Evolutionary conservation across 2,888 invertebrate genomes (phyloP).

Genomic region (Acronicta alni): DNA sequence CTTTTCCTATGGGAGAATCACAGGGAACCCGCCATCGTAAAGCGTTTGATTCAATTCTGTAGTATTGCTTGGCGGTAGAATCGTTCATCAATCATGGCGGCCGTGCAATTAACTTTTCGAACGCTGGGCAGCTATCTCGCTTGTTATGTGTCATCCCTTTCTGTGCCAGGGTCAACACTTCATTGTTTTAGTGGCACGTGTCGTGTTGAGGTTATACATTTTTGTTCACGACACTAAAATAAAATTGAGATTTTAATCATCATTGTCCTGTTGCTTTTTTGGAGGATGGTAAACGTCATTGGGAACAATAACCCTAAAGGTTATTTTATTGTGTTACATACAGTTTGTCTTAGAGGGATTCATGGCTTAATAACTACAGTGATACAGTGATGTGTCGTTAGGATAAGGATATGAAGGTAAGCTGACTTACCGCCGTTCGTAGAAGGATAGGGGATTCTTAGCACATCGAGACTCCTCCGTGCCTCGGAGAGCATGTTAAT

Average conservation of each 20-base stretch:
- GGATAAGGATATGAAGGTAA: no score
- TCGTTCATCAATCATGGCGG: slow-evolving; percentile 35
- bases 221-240: slow-evolving; percentile 22
- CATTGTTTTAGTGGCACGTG: slow-evolving; percentile 22
- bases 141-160: slow-evolving; percentile 26
- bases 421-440: no score
- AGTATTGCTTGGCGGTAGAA: slow-evolving; percentile 15
- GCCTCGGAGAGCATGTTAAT: no score
- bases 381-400: no score
- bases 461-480: no score
- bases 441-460: no score
- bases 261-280: not conserved
- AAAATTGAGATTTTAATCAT: not conserved
- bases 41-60: slow-evolving; percentile 30
- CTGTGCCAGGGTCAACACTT: slow-evolving; percentile 22
- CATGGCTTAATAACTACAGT: no score
- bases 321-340: no score
- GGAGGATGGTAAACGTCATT: no score
- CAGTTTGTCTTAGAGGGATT: no score
- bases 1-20: slow-evolving; percentile 36
- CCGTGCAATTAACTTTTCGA: slow-evolving; percentile 38
- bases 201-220: slow-evolving; percentile 18
- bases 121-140: slow-evolving; percentile 28
- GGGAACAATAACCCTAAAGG: no score
- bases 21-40: slow-evolving; percentile 13